These are phyloP conservation scores for Panorpa germanica DNA, from an alignment of 2,888 invertebrate species.

Conservation along the genomic window DNA sequence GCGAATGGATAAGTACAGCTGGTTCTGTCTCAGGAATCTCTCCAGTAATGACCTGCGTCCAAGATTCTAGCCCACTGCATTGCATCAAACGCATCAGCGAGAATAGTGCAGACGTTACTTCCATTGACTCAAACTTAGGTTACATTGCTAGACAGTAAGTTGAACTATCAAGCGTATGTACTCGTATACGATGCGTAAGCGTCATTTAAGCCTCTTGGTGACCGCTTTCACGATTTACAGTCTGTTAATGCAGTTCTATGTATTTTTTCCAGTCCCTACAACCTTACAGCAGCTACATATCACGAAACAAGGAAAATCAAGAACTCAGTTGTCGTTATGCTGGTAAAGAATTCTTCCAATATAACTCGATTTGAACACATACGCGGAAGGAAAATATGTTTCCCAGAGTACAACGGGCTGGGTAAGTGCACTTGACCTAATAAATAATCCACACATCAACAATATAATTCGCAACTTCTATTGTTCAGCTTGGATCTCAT, in stretches of 20 bases:
- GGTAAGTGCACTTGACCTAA: conserved; percentile 21
- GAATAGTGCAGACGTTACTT: conserved; percentile 33
- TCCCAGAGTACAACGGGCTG: conserved; percentile 46
- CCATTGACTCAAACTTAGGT: conserved; percentile 41
- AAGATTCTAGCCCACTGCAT: conserved; percentile 25
- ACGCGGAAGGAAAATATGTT: conserved; percentile 34
- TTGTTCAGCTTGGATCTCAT: conserved; percentile 35
- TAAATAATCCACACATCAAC: background rate
- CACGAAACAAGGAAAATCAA: conserved; percentile 31
- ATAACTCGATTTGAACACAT: conserved; percentile 34
- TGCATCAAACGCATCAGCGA: conserved; percentile 33
- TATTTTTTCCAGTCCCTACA: conserved; percentile 28
- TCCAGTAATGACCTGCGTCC: conserved; percentile 33
- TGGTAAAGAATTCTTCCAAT: conserved; percentile 25
- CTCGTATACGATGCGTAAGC: background rate
- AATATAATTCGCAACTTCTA: background rate
- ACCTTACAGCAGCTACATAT: conserved; percentile 33
- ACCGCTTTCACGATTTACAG: background rate
- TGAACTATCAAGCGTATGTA: background rate
- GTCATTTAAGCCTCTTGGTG: background rate
- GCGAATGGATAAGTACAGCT: conserved; percentile 34
- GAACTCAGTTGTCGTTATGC: conserved; percentile 31
- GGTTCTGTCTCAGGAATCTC: conserved; percentile 35
- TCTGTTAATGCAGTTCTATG: conserved; percentile 2
- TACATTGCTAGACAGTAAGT: conserved; percentile 40